Base-by-base conservation (phyloP, 2,797 vertebrate genomes). In the Gorsachius magnificus region DNA sequence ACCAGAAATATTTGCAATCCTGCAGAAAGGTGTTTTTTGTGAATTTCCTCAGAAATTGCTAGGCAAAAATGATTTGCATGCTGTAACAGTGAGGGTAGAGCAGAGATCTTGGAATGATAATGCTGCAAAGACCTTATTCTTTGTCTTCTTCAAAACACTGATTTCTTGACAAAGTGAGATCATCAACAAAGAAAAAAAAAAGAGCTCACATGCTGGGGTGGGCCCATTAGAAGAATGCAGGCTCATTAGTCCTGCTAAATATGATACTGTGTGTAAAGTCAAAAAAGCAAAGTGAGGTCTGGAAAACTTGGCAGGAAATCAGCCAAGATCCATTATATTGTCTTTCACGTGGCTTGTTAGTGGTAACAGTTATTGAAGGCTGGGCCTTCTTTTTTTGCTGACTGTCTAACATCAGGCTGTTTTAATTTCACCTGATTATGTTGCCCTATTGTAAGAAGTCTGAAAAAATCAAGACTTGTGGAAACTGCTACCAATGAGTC, bases 221-320 rank as follows among this genome's bases (percentile, higher is more conserved):
- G 78, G 70, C 83, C 89, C 81, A 75, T 90, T 85, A 76, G 92
- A 92, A 77, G 95, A 97, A 96, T 92, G 89, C 46, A 88, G 93
- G 64, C 80, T 96, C 93, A 85, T 97, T 96, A 97, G 93, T 78
- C 72, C 93, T 95, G 74, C 95, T 97, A 86, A 96, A 96, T 84
- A 48, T 77, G 89, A 92, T 90, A 69, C 61, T 74, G 60, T 1
- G 0, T 71, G 64, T 64, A n/a, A 94, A 96, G 90, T 93, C 93
- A 92, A 69, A 95, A 96, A 94, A 96, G 81, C 93, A 95, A 83
- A 95, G 69, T 63, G 89, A 93, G 93, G 72, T 88, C 95, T 95
- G 94, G 83, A 75, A 89, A 91, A 90, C 76, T 90, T 96, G 94
- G 95, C 95, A 97, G 95, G 58, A 92, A 92, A 74, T 68, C 82